Evolutionary conservation across 2,113 vertebrate genomes (phyloP).

Genomic region (Nibea albiflora): DNA sequence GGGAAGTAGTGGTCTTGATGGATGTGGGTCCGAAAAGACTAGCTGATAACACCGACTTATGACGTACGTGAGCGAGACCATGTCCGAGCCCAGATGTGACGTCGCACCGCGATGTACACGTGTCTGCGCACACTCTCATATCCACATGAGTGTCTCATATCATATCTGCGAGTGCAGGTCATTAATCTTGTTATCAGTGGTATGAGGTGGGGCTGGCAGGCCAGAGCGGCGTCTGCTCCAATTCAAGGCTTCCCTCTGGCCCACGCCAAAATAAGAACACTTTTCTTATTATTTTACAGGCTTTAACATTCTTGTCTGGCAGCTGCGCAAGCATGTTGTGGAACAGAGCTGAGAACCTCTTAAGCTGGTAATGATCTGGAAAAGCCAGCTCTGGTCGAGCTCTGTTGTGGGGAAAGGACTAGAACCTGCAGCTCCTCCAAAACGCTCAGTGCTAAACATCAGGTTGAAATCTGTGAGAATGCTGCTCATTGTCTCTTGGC

Average conservation of each 20-base stretch:
- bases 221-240: conserved; percentile 52
- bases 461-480: conserved; percentile 2
- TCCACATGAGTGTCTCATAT: conserved; percentile 40
- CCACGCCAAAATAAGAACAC: conserved; percentile 47
- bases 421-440: conserved; percentile 25
- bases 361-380: conserved; percentile 71
- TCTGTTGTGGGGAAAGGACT: conserved; percentile 14
- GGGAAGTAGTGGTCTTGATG: conserved; percentile 66
- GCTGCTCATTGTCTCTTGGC: background rate
- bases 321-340: conserved; percentile 66
- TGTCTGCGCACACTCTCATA: background rate
- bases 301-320: conserved; percentile 68
- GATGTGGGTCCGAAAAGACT: conserved; percentile 57
- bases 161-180: conserved; percentile 51
- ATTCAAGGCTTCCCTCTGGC: conserved; percentile 31
- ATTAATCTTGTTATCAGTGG: conserved; percentile 72
- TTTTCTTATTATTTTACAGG: conserved; percentile 56
- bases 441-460: conserved; percentile 2
- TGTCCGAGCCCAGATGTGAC: conserved; percentile 38
- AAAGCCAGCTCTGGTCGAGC: conserved; percentile 48
- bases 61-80: conserved; percentile 47
- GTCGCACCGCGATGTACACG: background rate
- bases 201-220: conserved; percentile 35
- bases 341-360: conserved; percentile 67
- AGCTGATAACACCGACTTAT: conserved; percentile 64